phyloP scores from a whole-genome alignment of 1,140 invertebrate species.

The Coelopa frigida region DNA sequence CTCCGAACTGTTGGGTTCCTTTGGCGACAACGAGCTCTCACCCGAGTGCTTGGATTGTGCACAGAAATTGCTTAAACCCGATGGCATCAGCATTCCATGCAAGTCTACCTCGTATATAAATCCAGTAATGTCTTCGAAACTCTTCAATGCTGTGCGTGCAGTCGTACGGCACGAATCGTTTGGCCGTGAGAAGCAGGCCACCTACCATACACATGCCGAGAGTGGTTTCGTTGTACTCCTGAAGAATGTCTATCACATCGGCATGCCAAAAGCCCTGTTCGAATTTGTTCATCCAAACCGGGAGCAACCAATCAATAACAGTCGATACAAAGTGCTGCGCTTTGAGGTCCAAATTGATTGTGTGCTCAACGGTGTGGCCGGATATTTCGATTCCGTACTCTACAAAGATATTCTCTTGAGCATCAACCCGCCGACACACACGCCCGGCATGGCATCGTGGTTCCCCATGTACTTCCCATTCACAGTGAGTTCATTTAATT shows the following conservation, averaged over 20 bases:
- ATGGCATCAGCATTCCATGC: conserved; percentile 87
- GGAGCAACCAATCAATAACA: conserved; percentile 60
- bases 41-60: conserved; percentile 98
- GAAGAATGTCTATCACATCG: conserved; percentile 83
- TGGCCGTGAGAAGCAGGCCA: conserved; percentile 33
- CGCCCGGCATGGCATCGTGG: conserved; percentile 92
- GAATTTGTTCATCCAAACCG: conserved; percentile 83
- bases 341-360: conserved; percentile 68
- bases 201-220: conserved; percentile 79
- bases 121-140: conserved; percentile 59
- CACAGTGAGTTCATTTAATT: too few relatives aligned
- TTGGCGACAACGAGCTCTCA: conserved; percentile 97
- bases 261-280: conserved; percentile 71
- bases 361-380: conserved; percentile 87
- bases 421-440: conserved; percentile 82
- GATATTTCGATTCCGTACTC: conserved; percentile 87
- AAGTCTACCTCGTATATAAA: conserved; percentile 87
- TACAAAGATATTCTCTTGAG: conserved; percentile 81
- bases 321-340: conserved; percentile 59
- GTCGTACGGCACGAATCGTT: conserved; percentile 18
- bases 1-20: conserved; percentile 93
- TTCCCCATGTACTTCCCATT: conserved; percentile 94
- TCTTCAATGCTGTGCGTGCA: conserved; percentile 47
- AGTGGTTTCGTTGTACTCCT: conserved; percentile 89
- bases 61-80: conserved; percentile 76